Evolutionary conservation across 2,888 invertebrate genomes (phyloP).

Genomic region (Sabatieria punctata): DNA sequence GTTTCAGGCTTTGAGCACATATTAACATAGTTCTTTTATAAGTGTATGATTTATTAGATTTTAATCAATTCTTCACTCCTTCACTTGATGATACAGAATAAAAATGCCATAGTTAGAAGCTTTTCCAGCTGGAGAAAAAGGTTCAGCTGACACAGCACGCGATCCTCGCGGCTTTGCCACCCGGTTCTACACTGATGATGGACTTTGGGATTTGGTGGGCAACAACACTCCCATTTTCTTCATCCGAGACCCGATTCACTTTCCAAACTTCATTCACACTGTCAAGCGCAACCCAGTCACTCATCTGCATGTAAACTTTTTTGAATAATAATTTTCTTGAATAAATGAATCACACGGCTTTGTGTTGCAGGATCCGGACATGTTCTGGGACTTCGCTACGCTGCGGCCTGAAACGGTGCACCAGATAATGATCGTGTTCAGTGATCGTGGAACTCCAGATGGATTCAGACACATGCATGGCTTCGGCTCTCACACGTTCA

Average conservation of each 20-base stretch:
- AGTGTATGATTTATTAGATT: too few relatives aligned
- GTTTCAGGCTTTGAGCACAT: conserved; percentile 10
- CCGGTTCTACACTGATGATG: conserved; percentile 41
- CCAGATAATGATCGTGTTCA: conserved; percentile 33
- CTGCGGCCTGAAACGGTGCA: conserved; percentile 35
- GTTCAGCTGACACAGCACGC: conserved; percentile 39
- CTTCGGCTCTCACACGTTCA: conserved; percentile 36
- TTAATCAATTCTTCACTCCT: too few relatives aligned
- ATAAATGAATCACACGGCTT: too few relatives aligned
- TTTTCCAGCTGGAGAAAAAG: conserved; percentile 36
- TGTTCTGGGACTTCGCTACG: conserved; percentile 37
- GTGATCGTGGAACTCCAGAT: conserved; percentile 39
- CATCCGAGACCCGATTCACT: conserved; percentile 42
- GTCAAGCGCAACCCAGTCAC: conserved; percentile 80
- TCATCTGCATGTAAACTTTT: conserved; percentile 50
- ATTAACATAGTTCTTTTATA: neutral
- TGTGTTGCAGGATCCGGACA: conserved; percentile 31
- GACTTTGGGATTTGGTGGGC: conserved; percentile 41
- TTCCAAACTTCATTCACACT: conserved; percentile 88
- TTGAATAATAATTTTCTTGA: too few relatives aligned
- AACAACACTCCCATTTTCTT: conserved; percentile 43
- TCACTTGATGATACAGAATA: too few relatives aligned
- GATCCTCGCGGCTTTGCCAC: conserved; percentile 41
- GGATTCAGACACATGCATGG: conserved; percentile 36
- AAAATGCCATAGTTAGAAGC: conserved; percentile 11